These are phyloP conservation scores for Eurytoma californica DNA, from an alignment of 2,888 invertebrate species.

Conservation along the genomic window DNA sequence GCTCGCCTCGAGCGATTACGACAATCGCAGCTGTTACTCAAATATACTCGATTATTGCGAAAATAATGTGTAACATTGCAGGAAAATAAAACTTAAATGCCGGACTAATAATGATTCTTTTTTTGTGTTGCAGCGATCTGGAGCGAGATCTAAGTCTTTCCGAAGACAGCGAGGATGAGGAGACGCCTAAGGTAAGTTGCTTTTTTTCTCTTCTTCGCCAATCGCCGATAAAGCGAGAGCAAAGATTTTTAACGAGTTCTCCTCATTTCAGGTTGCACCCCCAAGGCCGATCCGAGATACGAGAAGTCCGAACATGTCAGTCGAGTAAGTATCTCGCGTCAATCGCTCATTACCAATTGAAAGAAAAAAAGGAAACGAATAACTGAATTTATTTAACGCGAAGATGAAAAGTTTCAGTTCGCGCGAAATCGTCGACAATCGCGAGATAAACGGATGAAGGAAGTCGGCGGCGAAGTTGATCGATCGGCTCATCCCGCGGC, in stretches of 20 bases:
- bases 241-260: background rate
- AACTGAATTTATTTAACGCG: too few relatives aligned
- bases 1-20: background rate
- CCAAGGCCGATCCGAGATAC: constrained; percentile 45
- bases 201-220: background rate
- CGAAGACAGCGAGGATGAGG: constrained; percentile 86
- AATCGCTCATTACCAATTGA: background rate
- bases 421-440: background rate
- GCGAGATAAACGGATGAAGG: constrained; percentile 10
- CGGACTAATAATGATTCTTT: background rate
- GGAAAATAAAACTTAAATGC: background rate
- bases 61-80: background rate
- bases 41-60: background rate
- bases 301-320: constrained; percentile 50
- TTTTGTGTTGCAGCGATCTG: constrained; percentile 76
- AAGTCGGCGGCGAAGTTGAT: constrained; percentile 11
- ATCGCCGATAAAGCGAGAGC: background rate
- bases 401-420: too few relatives aligned
- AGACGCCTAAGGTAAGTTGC: constrained; percentile 28
- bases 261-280: constrained; percentile 35
- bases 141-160: constrained; percentile 85
- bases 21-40: constrained; percentile 12
- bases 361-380: background rate
- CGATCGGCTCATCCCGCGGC: constrained; percentile 9
- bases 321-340: constrained; percentile 49